Conservation (phyloP, 2,797 vertebrate species). For the Cossypha heuglini region DNA sequence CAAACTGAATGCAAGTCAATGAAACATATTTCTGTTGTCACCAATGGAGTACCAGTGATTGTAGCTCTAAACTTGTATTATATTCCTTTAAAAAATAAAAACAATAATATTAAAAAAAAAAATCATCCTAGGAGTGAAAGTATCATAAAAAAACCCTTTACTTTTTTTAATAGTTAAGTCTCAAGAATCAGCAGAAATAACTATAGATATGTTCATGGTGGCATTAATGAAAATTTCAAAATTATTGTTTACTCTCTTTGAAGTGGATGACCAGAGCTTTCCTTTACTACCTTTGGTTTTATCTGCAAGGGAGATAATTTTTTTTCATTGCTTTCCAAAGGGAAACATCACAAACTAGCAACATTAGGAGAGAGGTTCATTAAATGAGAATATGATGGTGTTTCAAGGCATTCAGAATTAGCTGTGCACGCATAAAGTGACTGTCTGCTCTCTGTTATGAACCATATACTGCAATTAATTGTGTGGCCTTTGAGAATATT, state of each 20-base stretch:
- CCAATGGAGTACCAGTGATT: background rate
- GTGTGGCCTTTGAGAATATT: background rate
- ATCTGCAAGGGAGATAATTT: background rate
- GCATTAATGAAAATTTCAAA: background rate
- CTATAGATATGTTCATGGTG: background rate
- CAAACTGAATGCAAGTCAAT: background rate
- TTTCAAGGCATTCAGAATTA: conserved; percentile 2
- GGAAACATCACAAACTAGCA: background rate
- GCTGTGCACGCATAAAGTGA: background rate
- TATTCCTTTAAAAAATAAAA: background rate
- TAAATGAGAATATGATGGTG: background rate
- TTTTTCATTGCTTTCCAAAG: background rate
- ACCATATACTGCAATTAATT: conserved; percentile 16
- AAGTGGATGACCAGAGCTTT: background rate
- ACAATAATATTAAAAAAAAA: background rate
- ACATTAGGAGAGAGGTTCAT: background rate
- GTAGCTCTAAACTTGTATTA: background rate
- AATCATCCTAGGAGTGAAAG: background rate
- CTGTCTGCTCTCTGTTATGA: background rate
- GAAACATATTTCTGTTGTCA: background rate
- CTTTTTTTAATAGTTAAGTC: background rate
- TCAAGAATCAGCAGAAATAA: background rate
- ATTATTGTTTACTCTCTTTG: background rate
- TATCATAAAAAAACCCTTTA: accelerated
- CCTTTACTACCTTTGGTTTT: background rate